Conservation (phyloP, 2,113 vertebrate genomes). For the Callipepla squamata region DNA sequence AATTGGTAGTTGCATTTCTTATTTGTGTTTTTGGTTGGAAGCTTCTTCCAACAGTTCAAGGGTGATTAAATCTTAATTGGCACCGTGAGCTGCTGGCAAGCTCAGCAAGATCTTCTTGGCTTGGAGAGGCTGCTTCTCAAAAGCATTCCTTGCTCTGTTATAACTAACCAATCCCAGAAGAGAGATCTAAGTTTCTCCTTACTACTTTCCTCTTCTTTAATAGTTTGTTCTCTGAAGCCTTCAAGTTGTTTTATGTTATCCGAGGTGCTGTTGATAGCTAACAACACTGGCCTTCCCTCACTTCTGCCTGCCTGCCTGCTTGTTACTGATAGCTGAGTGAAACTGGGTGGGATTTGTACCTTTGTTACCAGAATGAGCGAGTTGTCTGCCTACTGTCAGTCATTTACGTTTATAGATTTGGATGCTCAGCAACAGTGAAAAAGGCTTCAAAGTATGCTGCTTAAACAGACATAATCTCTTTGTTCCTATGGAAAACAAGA, state of each 20-base stretch:
- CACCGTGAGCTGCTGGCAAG: background rate
- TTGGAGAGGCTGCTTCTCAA: background rate
- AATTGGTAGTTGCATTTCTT: background rate
- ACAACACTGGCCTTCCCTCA: background rate
- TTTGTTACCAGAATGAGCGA: background rate
- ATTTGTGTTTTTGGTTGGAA: background rate
- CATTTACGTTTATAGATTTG: background rate
- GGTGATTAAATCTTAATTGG: background rate
- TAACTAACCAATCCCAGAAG: background rate
- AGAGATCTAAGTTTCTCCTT: background rate
- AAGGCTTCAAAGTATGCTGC: background rate
- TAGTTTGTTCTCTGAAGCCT: background rate
- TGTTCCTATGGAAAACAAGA: background rate
- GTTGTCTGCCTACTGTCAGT: background rate
- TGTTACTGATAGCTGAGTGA: background rate
- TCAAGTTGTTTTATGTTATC: background rate
- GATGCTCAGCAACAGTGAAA: background rate
- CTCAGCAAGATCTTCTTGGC: background rate
- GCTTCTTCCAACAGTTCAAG: background rate
- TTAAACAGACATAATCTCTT: background rate
- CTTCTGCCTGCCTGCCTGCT: background rate
- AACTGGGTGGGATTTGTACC: background rate
- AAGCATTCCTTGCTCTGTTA: background rate
- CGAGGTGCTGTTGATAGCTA: background rate
- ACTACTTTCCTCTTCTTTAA: background rate